phyloP scores from a whole-genome alignment of 2,888 invertebrate species.

The Sarcophaga variegata region DNA sequence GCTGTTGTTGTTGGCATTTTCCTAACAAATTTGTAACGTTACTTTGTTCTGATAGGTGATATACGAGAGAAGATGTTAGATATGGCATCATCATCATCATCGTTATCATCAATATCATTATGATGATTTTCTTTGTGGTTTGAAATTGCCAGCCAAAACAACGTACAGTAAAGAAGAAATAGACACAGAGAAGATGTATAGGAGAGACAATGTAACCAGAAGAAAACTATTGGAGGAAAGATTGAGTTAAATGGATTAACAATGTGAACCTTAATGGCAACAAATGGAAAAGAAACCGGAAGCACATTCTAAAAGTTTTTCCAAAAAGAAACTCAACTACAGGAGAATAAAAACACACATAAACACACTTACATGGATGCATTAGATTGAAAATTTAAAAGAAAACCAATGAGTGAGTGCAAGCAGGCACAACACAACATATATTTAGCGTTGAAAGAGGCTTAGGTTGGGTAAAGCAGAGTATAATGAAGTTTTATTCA shows the following conservation, averaged over 20 bases:
- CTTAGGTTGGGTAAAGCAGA: neutral
- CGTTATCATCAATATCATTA: neutral
- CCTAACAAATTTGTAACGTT: conserved; percentile 56
- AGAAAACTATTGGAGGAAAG: conserved; percentile 46
- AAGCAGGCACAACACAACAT: no score
- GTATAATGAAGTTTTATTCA: conserved; percentile 43
- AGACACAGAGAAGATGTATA: conserved; percentile 6
- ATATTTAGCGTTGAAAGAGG: no score
- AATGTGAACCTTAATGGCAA: conserved; percentile 54
- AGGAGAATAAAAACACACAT: neutral
- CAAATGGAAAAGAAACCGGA: conserved; percentile 52
- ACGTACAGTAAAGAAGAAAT: neutral
- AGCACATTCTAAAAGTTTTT: conserved; percentile 30
- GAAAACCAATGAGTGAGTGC: conserved; percentile 7
- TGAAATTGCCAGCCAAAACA: conserved; percentile 46
- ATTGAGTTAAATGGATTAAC: conserved; percentile 69
- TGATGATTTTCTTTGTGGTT: conserved; percentile 55
- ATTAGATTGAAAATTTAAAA: conserved; percentile 45
- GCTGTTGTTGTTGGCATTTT: conserved; percentile 6
- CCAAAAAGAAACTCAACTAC: neutral
- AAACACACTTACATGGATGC: neutral
- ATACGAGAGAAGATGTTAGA: neutral
- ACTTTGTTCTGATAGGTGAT: conserved; percentile 50
- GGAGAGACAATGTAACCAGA: neutral
- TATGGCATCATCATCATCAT: no score